A percentile compares a stretch with the other conserved stretches of the same genome.
Evolutionary conservation across 2,797 vertebrate species (phyloP).

Genomic region (Gastrophryne carolinensis): DNA sequence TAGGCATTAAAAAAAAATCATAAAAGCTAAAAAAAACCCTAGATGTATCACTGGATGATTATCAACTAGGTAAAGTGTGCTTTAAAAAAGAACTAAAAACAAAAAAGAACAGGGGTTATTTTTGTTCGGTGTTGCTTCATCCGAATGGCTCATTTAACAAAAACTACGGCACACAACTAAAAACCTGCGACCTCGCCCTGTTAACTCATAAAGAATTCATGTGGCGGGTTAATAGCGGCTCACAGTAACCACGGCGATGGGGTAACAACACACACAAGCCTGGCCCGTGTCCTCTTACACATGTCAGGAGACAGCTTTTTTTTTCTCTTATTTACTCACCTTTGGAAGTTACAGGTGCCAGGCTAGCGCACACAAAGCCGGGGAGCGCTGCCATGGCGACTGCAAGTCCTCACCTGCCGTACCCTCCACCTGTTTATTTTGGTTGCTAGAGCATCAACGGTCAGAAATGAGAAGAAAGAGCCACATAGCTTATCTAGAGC

Average conservation of each 20-base stretch:
- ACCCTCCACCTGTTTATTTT: constrained; percentile 69
- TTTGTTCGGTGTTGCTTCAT: background rate
- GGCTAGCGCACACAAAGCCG: constrained; percentile 76
- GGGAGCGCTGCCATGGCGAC: constrained; percentile 78
- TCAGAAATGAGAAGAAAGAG: constrained; percentile 6
- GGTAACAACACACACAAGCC: constrained; percentile 72
- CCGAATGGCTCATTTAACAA: background rate
- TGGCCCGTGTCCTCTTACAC: constrained; percentile 73
- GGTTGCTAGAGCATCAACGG: constrained; percentile 47
- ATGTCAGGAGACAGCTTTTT: constrained; percentile 67
- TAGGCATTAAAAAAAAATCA: no score
- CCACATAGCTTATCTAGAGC: background rate
- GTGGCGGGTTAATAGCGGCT: constrained; percentile 62
- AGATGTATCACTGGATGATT: no score
- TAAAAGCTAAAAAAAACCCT: no score
- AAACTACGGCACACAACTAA: constrained; percentile 31
- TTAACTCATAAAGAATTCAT: constrained; percentile 74
- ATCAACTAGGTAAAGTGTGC: no score
- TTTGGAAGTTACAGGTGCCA: constrained; percentile 75
- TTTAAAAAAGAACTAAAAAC: no score
- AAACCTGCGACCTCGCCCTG: constrained; percentile 54
- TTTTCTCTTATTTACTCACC: constrained; percentile 84
- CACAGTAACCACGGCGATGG: constrained; percentile 78
- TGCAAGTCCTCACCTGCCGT: constrained; percentile 88
- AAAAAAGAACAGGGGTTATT: background rate